Base-by-base conservation (phyloP, 2,113 vertebrate genomes). In the Nibea albiflora region DNA sequence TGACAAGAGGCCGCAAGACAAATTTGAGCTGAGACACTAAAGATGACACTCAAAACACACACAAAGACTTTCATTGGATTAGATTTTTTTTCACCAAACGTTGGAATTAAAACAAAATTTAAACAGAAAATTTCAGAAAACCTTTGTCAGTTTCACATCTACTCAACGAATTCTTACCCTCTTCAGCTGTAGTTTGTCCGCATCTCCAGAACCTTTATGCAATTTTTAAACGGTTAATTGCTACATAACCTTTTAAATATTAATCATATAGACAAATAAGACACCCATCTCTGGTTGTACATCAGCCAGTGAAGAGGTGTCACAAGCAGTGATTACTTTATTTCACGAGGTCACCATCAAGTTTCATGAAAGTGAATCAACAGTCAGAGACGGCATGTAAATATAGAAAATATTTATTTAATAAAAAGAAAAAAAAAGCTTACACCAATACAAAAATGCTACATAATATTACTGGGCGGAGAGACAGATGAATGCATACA, bases 321-420 rank as follows among this genome's bases (percentile, higher is more conserved):
- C 1, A 31, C 31, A 31, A 31, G 31, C 8, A 39, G 35, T 7
- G 1, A 39, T 39, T 39, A 9, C 35, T 39, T 39, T 39, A 39
- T 39, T 39, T 39, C 8, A 39, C 35, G 8, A 9, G 35, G 35
- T 39, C 35, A 39, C 7, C 7, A 39, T 39, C 2, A 0, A 52
- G 54, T 56, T 56, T 56, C n/a, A 26, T 26, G 6, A 17, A 2
- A 44, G n/a, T n/a, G 4, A 8, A 31, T 16, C 24, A 15, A 76
- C 54, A 11, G 74, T 6, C 10, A 49, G 0, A 63, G 61, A 73
- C 2, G 8, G 19, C 49, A 70, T 22, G 73, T 91, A 94, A 94
- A 95, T 95, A 95, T 91, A 88, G 92, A 95, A 95, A 95, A 95
- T 95, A 95, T 95, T 95, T 95, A 95, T 95, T 95, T 80, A 90